These are phyloP conservation scores for Phrynocephalus vlangalii DNA, from an alignment of 2,797 vertebrate genomes.

Conservation along the genomic window DNA sequence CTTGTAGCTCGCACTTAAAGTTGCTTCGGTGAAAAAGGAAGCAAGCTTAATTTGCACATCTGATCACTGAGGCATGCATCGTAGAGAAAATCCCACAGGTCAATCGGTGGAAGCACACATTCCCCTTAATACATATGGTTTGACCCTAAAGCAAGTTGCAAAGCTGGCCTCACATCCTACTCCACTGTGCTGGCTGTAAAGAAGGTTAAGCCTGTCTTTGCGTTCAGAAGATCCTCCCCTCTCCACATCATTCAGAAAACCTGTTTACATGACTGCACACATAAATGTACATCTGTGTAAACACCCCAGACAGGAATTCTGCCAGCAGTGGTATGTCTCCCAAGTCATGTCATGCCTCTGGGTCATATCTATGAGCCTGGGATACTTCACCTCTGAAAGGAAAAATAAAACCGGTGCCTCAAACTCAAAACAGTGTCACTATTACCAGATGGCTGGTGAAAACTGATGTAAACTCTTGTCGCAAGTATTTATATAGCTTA, in stretches of 20 bases:
- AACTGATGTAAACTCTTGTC: not conserved
- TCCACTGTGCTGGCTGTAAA: not conserved
- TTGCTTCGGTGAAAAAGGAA: too few relatives aligned
- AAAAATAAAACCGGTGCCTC: not conserved
- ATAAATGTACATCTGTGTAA: not conserved
- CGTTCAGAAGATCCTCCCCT: not conserved
- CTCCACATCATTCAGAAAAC: not conserved
- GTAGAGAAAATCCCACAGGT: too few relatives aligned
- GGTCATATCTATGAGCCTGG: not conserved
- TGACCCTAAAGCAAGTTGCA: not conserved
- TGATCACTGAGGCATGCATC: too few relatives aligned
- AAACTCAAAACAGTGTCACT: not conserved
- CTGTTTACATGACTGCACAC: not conserved
- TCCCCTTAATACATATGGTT: too few relatives aligned
- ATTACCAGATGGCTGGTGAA: not conserved
- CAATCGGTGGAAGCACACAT: too few relatives aligned
- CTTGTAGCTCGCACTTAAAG: too few relatives aligned
- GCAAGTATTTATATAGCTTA: constrained; percentile 1
- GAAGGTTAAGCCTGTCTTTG: not conserved
- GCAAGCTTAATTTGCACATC: too few relatives aligned
- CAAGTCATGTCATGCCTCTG: not conserved
- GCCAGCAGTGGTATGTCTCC: not conserved
- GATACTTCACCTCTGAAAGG: constrained; percentile 12
- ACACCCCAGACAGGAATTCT: constrained; percentile 5
- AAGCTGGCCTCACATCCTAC: not conserved